Evolutionary conservation across 2,113 vertebrate species (phyloP).

Genomic region (Arothron firmamentum): DNA sequence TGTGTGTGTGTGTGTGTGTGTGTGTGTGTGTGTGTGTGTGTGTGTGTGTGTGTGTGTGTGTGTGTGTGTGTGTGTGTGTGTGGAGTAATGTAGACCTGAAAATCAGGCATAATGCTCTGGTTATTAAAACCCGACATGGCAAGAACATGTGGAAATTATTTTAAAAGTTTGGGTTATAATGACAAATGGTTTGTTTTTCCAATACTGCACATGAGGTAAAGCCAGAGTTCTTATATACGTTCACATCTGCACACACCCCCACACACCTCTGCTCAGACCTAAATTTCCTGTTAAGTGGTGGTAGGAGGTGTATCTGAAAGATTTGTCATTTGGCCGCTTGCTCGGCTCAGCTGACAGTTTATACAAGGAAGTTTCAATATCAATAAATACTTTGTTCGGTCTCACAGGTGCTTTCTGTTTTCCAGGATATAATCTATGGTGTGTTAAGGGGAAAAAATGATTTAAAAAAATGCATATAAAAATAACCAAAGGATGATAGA

Average conservation of each 20-base stretch:
- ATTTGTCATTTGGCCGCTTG: slow-evolving; percentile 58
- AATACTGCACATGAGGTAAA: slow-evolving; percentile 43
- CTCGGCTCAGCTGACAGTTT: slow-evolving; percentile 62
- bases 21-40: slow-evolving; percentile 41
- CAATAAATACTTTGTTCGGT: slow-evolving; percentile 58
- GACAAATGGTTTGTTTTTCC: slow-evolving; percentile 71
- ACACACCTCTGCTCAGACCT: slow-evolving; percentile 52
- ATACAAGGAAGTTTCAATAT: slow-evolving; percentile 61
- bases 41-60: slow-evolving; percentile 43
- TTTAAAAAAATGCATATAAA: not conserved
- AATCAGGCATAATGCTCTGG: slow-evolving; percentile 52
- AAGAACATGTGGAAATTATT: slow-evolving; percentile 70
- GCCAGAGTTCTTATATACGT: slow-evolving; percentile 43
- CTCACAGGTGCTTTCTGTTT: slow-evolving; percentile 49
- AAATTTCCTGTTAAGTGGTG: slow-evolving; percentile 67
- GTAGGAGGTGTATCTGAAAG: slow-evolving; percentile 61
- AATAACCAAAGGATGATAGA: slow-evolving; percentile 11
- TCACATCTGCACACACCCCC: slow-evolving; percentile 50
- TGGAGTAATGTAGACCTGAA: slow-evolving; percentile 58
- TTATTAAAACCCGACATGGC: slow-evolving; percentile 48
- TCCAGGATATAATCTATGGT: slow-evolving; percentile 18
- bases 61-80: slow-evolving; percentile 35
- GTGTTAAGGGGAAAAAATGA: slow-evolving; percentile 23
- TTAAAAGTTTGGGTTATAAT: slow-evolving; percentile 51
- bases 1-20: slow-evolving; percentile 41